These are phyloP conservation scores for Porites cylindrica DNA, from an alignment of 92 coral and sea anemone genomes.

Conservation along the genomic window DNA sequence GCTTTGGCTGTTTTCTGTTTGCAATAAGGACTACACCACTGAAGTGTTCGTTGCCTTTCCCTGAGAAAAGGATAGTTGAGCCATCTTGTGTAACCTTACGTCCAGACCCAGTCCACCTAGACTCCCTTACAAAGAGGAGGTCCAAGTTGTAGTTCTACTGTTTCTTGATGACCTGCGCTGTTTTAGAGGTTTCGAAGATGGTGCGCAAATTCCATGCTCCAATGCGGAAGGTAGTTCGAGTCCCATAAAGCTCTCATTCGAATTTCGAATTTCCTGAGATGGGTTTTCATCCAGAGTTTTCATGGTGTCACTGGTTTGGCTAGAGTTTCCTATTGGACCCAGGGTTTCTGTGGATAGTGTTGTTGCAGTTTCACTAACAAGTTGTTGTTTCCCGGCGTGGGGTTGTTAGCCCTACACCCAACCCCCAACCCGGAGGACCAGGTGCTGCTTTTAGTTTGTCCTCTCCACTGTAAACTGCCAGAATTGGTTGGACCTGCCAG, in stretches of 20 bases:
- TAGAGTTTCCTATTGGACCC: not conserved
- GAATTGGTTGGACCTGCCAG: no score
- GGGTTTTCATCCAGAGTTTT: constrained; percentile 39
- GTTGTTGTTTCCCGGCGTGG: not conserved
- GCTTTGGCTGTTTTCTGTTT: constrained; percentile 26
- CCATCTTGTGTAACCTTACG: constrained; percentile 20
- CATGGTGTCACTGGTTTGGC: constrained; percentile 26
- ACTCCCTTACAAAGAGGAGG: constrained; percentile 6
- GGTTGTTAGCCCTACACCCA: not conserved
- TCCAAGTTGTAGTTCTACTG: constrained; percentile 25
- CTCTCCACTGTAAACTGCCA: no score
- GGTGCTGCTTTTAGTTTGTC: no score
- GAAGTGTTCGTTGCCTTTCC: constrained; percentile 10
- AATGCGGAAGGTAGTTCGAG: not conserved
- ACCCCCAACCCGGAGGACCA: no score
- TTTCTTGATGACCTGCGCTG: constrained; percentile 31
- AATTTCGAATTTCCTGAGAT: constrained; percentile 14
- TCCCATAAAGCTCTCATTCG: constrained; percentile 15
- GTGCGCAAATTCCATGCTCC: constrained; percentile 42
- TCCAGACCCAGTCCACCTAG: constrained; percentile 34
- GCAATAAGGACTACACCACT: constrained; percentile 15
- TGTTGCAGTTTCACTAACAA: not conserved
- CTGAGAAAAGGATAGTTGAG: constrained; percentile 22
- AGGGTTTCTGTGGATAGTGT: not conserved
- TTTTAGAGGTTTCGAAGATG: constrained; percentile 26